phyloP scores from a whole-genome alignment of 2,113 vertebrate genomes.

The Syngnathus floridae region DNA sequence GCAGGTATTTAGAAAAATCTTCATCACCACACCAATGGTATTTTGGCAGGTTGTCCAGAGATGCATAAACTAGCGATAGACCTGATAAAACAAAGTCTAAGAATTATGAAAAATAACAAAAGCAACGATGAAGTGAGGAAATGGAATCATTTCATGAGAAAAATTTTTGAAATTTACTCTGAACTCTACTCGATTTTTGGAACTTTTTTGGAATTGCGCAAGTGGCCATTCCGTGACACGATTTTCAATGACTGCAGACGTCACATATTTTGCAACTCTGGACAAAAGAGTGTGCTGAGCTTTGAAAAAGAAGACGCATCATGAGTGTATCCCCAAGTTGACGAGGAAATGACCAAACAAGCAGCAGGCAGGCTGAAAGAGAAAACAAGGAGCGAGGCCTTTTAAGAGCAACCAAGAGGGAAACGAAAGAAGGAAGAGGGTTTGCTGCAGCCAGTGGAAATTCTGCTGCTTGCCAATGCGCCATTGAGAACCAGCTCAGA shows the following conservation, averaged over 20 bases:
- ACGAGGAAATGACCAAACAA: conserved; percentile 14
- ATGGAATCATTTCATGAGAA: not conserved
- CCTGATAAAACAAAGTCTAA: not conserved
- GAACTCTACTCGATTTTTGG: not conserved
- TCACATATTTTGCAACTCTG: not conserved
- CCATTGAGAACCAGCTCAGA: conserved; percentile 44
- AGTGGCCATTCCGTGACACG: not conserved
- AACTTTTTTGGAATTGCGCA: not conserved
- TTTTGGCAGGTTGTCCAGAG: not conserved
- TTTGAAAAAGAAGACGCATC: conserved; percentile 5
- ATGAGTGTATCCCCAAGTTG: conserved; percentile 4
- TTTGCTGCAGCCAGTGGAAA: conserved; percentile 46
- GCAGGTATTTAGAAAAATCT: not conserved
- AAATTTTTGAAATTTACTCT: not conserved
- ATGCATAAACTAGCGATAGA: not conserved
- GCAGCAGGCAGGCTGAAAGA: conserved; percentile 4
- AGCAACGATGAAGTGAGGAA: not conserved
- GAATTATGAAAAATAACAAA: too few relatives aligned
- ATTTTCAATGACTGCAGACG: not conserved
- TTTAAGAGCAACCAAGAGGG: conserved; percentile 31
- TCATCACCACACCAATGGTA: not conserved
- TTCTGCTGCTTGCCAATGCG: conserved; percentile 15
- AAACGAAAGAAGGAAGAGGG: conserved; percentile 53
- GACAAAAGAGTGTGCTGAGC: not conserved
- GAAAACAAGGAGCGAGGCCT: conserved; percentile 18